Evolutionary conservation across 2,797 vertebrate genomes (phyloP).

Genomic region (Dicrostonyx torquatus): DNA sequence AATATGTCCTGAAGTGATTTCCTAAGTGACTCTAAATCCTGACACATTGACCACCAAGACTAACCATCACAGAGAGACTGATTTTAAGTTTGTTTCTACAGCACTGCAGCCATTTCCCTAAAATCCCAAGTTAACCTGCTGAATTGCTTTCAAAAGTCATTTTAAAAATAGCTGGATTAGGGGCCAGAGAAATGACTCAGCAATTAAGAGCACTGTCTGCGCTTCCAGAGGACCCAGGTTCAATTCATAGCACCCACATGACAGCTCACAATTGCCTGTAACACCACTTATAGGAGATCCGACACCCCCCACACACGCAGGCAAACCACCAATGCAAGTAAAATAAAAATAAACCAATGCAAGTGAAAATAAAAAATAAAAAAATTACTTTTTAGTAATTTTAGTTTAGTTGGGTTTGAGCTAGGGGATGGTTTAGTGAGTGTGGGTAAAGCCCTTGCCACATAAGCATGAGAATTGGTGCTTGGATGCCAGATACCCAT

Average conservation of each 20-base stretch:
- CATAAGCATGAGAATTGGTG: neutral
- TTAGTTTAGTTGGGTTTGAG: neutral
- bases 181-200: neutral
- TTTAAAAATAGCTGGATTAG: neutral
- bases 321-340: neutral
- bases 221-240: neutral
- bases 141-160: neutral
- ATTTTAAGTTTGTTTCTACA: neutral
- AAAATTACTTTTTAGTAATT: neutral
- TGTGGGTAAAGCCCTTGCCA: neutral
- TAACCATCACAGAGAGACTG: neutral
- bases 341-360: neutral
- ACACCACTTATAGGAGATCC: neutral
- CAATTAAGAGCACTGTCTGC: neutral
- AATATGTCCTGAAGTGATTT: too few species aligned
- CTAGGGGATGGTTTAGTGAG: neutral
- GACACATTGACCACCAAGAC: neutral
- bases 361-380: too few species aligned
- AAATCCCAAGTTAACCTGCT: neutral
- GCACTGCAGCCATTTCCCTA: neutral
- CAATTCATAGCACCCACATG: neutral
- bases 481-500: neutral
- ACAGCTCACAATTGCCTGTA: neutral
- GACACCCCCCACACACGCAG: neutral
- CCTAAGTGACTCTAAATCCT: neutral